A percentile compares a stretch with the other conserved stretches of the same genome.
phyloP scores from a whole-genome alignment of 2,888 invertebrate genomes.

The Agrochola litura region DNA sequence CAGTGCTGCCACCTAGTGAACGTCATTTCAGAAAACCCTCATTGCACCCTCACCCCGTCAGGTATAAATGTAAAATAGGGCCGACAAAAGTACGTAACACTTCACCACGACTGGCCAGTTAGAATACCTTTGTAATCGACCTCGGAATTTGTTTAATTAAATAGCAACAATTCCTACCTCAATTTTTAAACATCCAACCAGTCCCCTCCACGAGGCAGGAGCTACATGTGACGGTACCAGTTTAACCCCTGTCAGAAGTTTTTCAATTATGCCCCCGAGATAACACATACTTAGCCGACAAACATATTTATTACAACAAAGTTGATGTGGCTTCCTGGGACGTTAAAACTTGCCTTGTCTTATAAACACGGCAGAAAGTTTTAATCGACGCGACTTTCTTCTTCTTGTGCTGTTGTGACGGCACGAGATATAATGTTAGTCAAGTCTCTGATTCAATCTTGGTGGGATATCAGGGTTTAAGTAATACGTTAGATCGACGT shows the following conservation, averaged over 20 bases:
- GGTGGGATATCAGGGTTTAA: neutral
- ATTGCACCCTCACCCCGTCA: no score
- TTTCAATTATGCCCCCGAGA: slow-evolving; percentile 86
- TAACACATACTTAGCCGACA: slow-evolving; percentile 78
- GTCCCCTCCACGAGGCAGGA: slow-evolving; percentile 23
- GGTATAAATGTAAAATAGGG: neutral
- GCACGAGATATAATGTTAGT: slow-evolving; percentile 7
- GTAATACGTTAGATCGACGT: neutral
- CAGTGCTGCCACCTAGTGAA: no score
- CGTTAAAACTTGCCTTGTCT: slow-evolving; percentile 48
- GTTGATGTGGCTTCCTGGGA: slow-evolving; percentile 63
- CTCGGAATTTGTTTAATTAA: slow-evolving; percentile 39
- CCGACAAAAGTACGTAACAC: neutral
- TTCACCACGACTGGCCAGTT: neutral
- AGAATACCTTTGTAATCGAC: neutral
- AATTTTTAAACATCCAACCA: slow-evolving; percentile 30
- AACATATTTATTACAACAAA: slow-evolving; percentile 83
- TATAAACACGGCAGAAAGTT: slow-evolving; percentile 34
- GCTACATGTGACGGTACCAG: slow-evolving; percentile 69
- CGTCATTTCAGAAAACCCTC: no score
- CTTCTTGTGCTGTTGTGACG: slow-evolving; percentile 6
- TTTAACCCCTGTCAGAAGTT: slow-evolving; percentile 86
- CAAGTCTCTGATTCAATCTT: slow-evolving; percentile 10
- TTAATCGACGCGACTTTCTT: slow-evolving; percentile 38
- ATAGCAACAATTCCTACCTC: slow-evolving; percentile 35